Evolutionary conservation across 2,113 vertebrate genomes (phyloP).

Genomic region (Apodemus sylvaticus): DNA sequence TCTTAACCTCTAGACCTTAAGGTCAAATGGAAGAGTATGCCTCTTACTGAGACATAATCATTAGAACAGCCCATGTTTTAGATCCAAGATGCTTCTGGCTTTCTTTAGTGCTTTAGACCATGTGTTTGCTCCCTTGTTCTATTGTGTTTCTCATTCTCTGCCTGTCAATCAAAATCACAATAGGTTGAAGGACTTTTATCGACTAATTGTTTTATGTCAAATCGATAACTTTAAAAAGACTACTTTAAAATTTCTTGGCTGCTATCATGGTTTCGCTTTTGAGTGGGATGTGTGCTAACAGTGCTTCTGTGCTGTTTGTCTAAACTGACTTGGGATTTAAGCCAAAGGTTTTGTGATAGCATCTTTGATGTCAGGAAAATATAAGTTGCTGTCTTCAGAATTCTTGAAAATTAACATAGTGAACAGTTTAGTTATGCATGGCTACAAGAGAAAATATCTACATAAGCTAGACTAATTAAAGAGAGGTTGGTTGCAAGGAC

Average conservation of each 20-base stretch:
- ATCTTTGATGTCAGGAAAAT: conserved; percentile 50
- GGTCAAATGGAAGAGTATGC: not conserved
- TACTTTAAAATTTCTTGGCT: not conserved
- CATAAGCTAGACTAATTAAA: conserved; percentile 37
- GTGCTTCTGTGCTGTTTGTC: not conserved
- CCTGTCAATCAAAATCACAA: not conserved
- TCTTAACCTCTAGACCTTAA: not conserved
- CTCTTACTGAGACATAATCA: not conserved
- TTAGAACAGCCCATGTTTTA: not conserved
- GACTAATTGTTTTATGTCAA: not conserved
- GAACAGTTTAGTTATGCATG: conserved; percentile 29
- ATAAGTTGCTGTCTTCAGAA: conserved; percentile 49
- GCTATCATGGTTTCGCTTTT: not conserved
- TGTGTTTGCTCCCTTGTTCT: not conserved
- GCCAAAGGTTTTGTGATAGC: not conserved
- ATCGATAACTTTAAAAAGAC: not conserved
- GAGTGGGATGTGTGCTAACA: not conserved
- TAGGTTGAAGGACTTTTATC: not conserved
- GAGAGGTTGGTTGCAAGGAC: conserved; percentile 43
- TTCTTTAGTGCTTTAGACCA: not conserved
- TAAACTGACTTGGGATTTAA: conserved; percentile 13
- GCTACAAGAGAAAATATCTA: conserved; percentile 34
- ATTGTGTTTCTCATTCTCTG: not conserved
- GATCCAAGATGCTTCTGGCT: not conserved
- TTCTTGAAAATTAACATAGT: conserved; percentile 60